Evolutionary conservation across 30 jellyfish, hydroid and myxozoan genomes (phyloP).

Genomic region (Aurelia sp.): DNA sequence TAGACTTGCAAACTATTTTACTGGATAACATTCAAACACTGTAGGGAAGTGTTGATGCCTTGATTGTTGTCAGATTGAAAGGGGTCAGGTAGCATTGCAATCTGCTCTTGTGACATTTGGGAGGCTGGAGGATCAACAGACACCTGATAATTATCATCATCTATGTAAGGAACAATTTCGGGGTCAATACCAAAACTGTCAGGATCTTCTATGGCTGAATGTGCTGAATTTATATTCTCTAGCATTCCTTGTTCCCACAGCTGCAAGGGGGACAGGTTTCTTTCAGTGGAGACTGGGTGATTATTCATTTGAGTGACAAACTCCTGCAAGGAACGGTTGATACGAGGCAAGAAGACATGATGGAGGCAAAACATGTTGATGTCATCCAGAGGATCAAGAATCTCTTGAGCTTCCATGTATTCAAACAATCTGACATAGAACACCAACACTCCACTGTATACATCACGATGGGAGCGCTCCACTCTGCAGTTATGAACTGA

Average conservation of each 20-base stretch:
- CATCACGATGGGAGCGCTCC: slow-evolving; percentile 55
- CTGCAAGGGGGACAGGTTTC: slow-evolving; percentile 38
- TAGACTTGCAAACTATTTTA: slow-evolving; percentile 1
- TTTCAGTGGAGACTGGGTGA: slow-evolving; percentile 40
- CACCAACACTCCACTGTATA: slow-evolving; percentile 27
- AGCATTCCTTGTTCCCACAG: slow-evolving; percentile 44
- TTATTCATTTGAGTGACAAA: slow-evolving; percentile 41
- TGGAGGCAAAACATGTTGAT: slow-evolving; percentile 20
- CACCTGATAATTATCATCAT: slow-evolving; percentile 1
- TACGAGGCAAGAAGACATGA: slow-evolving; percentile 21
- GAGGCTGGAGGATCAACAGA: slow-evolving; percentile 16
- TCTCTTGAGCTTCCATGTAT: slow-evolving; percentile 19
- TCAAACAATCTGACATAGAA: slow-evolving; percentile 24
- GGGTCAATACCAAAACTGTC: slow-evolving; percentile 31
- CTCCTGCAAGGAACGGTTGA: slow-evolving; percentile 7
- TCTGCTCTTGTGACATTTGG: slow-evolving; percentile 10
- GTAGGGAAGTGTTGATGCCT: slow-evolving; percentile 10
- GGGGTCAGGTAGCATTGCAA: slow-evolving; percentile 10
- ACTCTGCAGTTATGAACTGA: slow-evolving; percentile 51
- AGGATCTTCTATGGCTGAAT: neutral
- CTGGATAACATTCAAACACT: slow-evolving; percentile 1
- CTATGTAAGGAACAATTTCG: slow-evolving; percentile 14
- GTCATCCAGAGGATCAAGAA: slow-evolving; percentile 30
- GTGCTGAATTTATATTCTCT: slow-evolving; percentile 21
- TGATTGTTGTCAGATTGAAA: slow-evolving; percentile 1